Base-by-base conservation (phyloP, 2,113 vertebrate species). In the Xenopus laevis region DNA sequence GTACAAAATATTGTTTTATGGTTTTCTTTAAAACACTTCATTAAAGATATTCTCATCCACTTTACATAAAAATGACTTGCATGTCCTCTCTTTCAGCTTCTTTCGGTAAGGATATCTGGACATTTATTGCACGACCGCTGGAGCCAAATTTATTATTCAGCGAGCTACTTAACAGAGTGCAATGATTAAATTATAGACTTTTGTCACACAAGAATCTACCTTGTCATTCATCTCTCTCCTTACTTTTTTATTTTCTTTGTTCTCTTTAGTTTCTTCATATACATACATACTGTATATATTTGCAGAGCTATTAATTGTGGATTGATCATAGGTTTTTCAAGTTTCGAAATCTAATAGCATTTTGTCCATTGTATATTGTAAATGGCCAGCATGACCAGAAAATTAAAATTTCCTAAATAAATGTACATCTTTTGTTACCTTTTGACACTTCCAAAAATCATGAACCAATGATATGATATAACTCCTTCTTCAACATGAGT, bases 221-320 rank as follows among this genome's bases (percentile, higher is more conserved):
- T 77, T 85, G 82, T 87, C 84, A 83, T 76, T 84, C 81, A 80
- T 84, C 82, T 79, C 83, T 78, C 79, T 86, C 85, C 83, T 83
- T 83, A 82, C 83, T 81, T 83, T n/a, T 82, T 6, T 62, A 57
- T 70, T 76, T 55, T 65, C 74, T 64, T 68, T 45, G 61, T 27
- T 50, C 30, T 23, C 64, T 62, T 69, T 8, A 70, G 66, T 23
- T 69, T 53, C 73, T 76, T 46, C 63, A 57, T 69, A 62, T 62
- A 74, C 61, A 74, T 3, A 4, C 8, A 3, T 6, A n/a, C 5
- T 7, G 6, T 40, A 40, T 1, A 40, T 40, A 40, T 40, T 40
- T 40, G 33, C 33, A 40, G 33, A 7, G 33, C 33, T 40, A 40
- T 9, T 40, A 4, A 40, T 40, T 40, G 6, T 40, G 33, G 5